Base-by-base conservation (phyloP, 2,797 vertebrate genomes). In the Pteropus rufus region DNA sequence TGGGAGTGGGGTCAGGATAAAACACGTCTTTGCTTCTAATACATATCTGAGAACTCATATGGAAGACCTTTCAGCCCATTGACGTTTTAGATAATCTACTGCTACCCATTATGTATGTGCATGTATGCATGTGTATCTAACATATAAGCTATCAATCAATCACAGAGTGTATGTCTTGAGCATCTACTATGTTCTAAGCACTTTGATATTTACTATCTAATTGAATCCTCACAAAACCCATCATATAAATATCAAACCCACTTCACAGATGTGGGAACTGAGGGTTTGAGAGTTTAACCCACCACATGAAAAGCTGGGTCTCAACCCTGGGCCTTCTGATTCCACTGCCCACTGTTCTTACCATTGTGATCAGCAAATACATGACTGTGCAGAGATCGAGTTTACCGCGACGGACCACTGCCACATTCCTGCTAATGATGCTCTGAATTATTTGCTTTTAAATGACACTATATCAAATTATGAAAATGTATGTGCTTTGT, bases 1-100 rank as follows among this genome's bases (percentile, higher is more conserved):
- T 4, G 21, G 3, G 6, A 3, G 4, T 34, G 2, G 12, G 0
- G 1, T 16, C 15, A 34, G 44, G 14, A 16, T 14, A 5, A n/a
- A 21, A 2, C 34, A 46, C 0, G 7, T 16, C 3, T 15, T 24
- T 24, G 76, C 67, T 36, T 79, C 19, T 9, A 44, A 34, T 39
- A 10, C 23, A 9, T 39, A 44, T 49, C 34, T 41, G 36, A 87
- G 24, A 91, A 89, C 8, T 65, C 29, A 70, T 14, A 90, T 58
- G 60, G 73, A 64, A 70, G 29, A 77, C 39, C 21, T 69, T 80
- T 64, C 34, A 65, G 52, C 65, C 34, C 29, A 3, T 39, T 5
- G 16, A 16, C 60, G 26, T 54, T 91, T 73, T 52, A 91, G 11
- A 58, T 41, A 69, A 84, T 11, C 34, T 31, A 36, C 49, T 31